phyloP scores from a whole-genome alignment of 1,140 invertebrate species.

The Pissodes strobi region DNA sequence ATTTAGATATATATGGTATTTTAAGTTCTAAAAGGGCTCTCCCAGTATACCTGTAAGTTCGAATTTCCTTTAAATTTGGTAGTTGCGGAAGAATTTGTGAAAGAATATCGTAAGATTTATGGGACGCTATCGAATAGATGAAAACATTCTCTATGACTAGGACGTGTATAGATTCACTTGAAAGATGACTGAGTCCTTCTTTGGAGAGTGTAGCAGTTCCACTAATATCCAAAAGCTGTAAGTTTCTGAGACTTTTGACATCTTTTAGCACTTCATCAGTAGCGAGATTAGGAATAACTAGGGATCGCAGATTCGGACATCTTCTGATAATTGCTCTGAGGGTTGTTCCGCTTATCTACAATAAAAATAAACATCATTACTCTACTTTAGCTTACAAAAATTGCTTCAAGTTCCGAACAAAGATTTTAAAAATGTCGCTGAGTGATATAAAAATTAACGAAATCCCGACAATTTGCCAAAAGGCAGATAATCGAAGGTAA shows the following conservation, averaged over 20 bases:
- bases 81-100: conserved; percentile 63
- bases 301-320: conserved; percentile 1
- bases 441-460: too few species aligned
- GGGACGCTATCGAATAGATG: conserved; percentile 62
- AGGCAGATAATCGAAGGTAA: too few species aligned
- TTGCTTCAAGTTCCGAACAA: too few species aligned
- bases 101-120: conserved; percentile 48
- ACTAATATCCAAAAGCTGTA: conserved; percentile 66
- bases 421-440: too few species aligned
- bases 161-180: conserved; percentile 10
- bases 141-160: conserved; percentile 58
- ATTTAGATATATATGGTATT: conserved; percentile 42
- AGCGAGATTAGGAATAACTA: conserved; percentile 59
- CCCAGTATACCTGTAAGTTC: conserved; percentile 68
- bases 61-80: conserved; percentile 64
- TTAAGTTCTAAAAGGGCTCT: conserved; percentile 60
- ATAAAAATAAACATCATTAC: conserved; percentile 1
- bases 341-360: conserved; percentile 8
- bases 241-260: conserved; percentile 60
- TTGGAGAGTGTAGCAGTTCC: neutral
- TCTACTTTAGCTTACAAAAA: too few species aligned
- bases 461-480: too few species aligned
- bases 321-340: conserved; percentile 2
- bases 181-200: neutral
- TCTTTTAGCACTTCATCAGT: conserved; percentile 61